Evolutionary conservation across 1,140 invertebrate species (phyloP).

Genomic region (Phenacoccus solenopsis): DNA sequence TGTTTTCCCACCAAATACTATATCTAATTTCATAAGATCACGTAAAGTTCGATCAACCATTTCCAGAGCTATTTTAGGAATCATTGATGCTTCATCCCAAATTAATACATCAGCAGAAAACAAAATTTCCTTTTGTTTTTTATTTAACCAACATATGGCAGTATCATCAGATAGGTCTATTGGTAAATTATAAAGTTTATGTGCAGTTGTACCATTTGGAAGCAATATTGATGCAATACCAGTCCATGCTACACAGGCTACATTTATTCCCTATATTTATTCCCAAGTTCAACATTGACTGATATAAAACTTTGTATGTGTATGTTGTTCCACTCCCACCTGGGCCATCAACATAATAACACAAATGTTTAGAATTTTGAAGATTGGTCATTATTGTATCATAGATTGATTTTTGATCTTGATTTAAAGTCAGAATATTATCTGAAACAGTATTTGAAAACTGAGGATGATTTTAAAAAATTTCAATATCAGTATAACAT

Average conservation of each 20-base stretch:
- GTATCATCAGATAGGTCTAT: not conserved
- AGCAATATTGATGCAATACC: conserved; percentile 30
- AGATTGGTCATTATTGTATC: too few relatives aligned
- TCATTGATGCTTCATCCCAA: conserved; percentile 17
- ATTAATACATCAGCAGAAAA: too few relatives aligned
- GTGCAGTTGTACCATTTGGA: conserved; percentile 27
- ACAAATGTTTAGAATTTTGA: too few relatives aligned
- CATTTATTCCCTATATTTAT: conserved; percentile 11
- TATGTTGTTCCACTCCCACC: conserved; percentile 30
- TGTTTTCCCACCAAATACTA: conserved; percentile 11
- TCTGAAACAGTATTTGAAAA: too few relatives aligned
- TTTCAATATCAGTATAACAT: not conserved
- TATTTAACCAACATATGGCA: too few relatives aligned
- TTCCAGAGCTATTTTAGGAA: not conserved
- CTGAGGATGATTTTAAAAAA: too few relatives aligned
- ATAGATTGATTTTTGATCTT: too few relatives aligned
- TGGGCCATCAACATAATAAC: conserved; percentile 29
- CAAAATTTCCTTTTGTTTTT: too few relatives aligned
- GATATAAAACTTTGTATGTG: conserved; percentile 23
- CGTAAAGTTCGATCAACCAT: not conserved
- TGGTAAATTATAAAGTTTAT: conserved; percentile 26
- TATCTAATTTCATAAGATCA: not conserved
- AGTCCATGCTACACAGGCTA: conserved; percentile 27
- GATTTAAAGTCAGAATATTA: too few relatives aligned
- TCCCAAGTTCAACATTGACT: too few relatives aligned